Evolutionary conservation across 1,140 invertebrate genomes (phyloP).

Genomic region (Bemisia tabaci): DNA sequence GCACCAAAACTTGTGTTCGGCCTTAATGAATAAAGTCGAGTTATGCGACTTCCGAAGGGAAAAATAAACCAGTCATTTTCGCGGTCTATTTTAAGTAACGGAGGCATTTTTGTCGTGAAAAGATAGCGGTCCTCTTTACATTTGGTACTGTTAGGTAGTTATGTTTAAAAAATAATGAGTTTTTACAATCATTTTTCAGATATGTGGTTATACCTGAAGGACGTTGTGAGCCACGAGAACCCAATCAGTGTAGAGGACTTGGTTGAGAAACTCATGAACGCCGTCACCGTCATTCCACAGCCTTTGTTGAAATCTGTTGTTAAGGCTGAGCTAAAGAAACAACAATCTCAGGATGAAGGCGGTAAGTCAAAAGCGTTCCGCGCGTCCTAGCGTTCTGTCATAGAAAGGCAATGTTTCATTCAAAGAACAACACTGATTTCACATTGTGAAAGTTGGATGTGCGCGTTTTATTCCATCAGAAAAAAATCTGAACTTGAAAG

Average conservation of each 20-base stretch:
- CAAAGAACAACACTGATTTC: not conserved
- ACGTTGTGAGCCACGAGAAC: slow-evolving; percentile 29
- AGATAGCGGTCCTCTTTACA: too few species aligned
- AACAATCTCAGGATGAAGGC: slow-evolving; percentile 18
- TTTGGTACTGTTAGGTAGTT: too few species aligned
- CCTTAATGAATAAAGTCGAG: too few species aligned
- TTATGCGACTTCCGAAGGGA: too few species aligned
- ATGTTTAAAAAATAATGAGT: too few species aligned
- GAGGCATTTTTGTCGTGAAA: too few species aligned
- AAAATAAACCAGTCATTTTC: too few species aligned
- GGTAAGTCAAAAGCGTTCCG: not conserved
- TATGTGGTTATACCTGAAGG: slow-evolving; percentile 24
- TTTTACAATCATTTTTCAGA: too few species aligned
- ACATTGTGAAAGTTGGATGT: not conserved
- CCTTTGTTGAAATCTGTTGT: slow-evolving; percentile 26
- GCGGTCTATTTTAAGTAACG: too few species aligned
- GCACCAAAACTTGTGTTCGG: too few species aligned
- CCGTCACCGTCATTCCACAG: slow-evolving; percentile 25
- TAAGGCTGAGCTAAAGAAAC: slow-evolving; percentile 24
- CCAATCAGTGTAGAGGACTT: slow-evolving; percentile 29
- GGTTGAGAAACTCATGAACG: slow-evolving; percentile 25
- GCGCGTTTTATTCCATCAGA: not conserved
- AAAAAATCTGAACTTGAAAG: too few species aligned
- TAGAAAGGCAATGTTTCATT: not conserved
- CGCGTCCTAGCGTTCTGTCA: not conserved